Conservation (phyloP, 2,888 invertebrate species). For the Drosophila borealis region DNA sequence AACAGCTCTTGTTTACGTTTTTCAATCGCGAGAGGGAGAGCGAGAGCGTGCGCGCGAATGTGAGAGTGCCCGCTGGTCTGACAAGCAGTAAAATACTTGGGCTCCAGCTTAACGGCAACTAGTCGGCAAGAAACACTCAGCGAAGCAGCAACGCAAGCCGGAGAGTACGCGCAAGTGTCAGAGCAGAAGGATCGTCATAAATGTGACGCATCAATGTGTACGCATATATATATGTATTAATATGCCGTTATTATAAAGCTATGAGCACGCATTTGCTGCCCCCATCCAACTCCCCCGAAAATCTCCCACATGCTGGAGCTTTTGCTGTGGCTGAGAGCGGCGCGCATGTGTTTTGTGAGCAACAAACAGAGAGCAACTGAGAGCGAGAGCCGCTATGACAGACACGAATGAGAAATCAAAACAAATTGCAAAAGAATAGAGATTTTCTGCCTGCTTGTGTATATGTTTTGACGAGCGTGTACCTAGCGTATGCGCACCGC, state of each 20-base stretch:
- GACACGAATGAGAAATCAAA: constrained; percentile 68
- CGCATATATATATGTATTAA: constrained; percentile 13
- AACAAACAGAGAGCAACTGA: constrained; percentile 17
- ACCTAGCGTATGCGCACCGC: constrained; percentile 77
- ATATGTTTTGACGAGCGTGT: constrained; percentile 83
- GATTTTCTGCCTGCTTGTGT: constrained; percentile 73
- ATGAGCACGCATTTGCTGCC: constrained; percentile 21
- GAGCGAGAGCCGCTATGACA: constrained; percentile 44
- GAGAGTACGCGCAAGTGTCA: constrained; percentile 47
- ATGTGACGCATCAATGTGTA: constrained; percentile 32
- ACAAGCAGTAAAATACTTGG: constrained; percentile 56
- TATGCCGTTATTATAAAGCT: constrained; percentile 27
- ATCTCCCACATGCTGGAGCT: constrained; percentile 30
- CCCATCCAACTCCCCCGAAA: not conserved
- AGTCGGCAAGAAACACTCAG: constrained; percentile 78
- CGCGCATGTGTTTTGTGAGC: constrained; percentile 47
- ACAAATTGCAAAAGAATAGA: constrained; percentile 79
- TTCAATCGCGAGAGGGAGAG: constrained; percentile 35
- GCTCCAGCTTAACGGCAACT: constrained; percentile 56
- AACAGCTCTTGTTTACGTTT: constrained; percentile 55
- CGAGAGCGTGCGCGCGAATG: constrained; percentile 19
- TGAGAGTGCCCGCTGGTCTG: constrained; percentile 26
- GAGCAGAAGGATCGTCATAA: constrained; percentile 43
- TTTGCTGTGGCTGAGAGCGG: constrained; percentile 39
- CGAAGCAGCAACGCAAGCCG: constrained; percentile 63